Percentiles rank a stretch among this genome's conserved stretches.
phyloP scores from a whole-genome alignment of 64 coral and sea anemone genomes.

The Montipora foliosa region DNA sequence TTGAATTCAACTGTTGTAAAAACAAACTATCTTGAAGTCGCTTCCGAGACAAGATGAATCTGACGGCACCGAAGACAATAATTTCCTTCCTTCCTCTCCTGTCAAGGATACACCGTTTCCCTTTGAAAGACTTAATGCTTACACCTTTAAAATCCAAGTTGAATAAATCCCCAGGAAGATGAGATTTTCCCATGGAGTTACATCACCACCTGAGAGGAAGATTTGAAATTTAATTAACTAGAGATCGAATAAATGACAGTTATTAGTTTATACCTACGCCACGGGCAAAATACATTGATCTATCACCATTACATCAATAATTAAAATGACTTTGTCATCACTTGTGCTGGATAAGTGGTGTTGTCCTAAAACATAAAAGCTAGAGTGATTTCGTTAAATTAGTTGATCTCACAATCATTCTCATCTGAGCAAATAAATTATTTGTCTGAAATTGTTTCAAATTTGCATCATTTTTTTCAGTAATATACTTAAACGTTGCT shows the following conservation, averaged over 20 bases:
- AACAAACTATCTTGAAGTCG: background rate
- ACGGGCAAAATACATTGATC: background rate
- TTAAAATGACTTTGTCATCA: conserved; percentile 20
- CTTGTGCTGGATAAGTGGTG: background rate
- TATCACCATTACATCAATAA: conserved; percentile 31
- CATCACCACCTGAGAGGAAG: background rate
- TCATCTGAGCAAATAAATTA: conserved; percentile 7
- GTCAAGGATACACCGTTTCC: background rate
- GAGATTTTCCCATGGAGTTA: background rate
- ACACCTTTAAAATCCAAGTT: background rate
- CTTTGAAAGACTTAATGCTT: background rate
- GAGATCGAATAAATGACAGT: conserved; percentile 12
- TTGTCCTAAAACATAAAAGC: background rate
- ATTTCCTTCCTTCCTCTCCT: conserved; percentile 32
- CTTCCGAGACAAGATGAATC: conserved; percentile 4
- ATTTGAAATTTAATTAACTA: conserved; percentile 39
- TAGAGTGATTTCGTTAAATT: background rate
- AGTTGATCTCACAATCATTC: background rate
- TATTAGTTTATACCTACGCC: conserved; percentile 28
- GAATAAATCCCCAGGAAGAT: background rate
- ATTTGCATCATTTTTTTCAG: background rate
- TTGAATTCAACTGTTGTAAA: conserved; percentile 17
- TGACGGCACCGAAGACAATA: background rate
- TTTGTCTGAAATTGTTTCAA: background rate
- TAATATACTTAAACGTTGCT: background rate